phyloP scores from a whole-genome alignment of 2,797 vertebrate genomes.

The Onychomys leucogaster region DNA sequence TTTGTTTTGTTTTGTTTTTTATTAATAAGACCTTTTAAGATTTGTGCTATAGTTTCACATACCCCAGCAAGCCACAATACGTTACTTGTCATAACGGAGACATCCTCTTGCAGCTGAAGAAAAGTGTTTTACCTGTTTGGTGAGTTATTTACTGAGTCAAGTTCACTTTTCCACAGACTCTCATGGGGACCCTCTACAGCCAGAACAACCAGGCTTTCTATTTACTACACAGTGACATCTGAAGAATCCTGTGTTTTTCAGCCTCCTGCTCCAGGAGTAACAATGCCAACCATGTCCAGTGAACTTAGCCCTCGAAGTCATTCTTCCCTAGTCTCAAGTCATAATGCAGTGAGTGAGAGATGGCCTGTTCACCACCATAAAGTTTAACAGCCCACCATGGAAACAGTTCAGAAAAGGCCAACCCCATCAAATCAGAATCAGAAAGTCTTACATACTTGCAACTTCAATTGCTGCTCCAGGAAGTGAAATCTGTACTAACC shows the following conservation, averaged over 20 bases:
- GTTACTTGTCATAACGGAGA: neutral
- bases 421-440: neutral
- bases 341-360: neutral
- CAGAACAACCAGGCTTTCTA: neutral
- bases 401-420: neutral
- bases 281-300: neutral
- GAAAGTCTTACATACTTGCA: too few relatives aligned
- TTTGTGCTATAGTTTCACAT: too few relatives aligned
- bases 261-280: neutral
- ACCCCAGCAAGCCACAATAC: neutral
- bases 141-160: constrained; percentile 36
- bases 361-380: neutral
- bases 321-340: neutral
- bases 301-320: fast-evolving
- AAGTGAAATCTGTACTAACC: neutral
- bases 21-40: too few relatives aligned
- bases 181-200: neutral
- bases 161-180: constrained; percentile 24
- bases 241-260: neutral
- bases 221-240: neutral
- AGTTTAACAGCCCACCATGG: fast-evolving
- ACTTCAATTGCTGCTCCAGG: neutral
- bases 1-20: too few relatives aligned
- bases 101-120: neutral
- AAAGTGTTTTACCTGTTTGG: neutral